Evolutionary conservation across 2,888 invertebrate genomes (phyloP).

Genomic region (Nemurella pictetii): DNA sequence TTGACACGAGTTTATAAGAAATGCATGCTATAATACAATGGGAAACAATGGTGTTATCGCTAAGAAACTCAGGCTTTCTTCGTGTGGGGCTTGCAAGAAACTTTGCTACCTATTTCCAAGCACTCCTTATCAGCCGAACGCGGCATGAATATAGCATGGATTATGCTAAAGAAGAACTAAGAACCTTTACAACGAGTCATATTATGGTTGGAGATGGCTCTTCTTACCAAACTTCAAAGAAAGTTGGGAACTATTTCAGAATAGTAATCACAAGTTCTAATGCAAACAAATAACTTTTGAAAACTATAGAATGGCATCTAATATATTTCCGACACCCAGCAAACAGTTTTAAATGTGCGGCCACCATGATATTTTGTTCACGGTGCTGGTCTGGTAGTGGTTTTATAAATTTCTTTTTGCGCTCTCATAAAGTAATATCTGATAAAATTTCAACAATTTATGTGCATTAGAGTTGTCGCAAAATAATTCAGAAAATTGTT

Average conservation of each 20-base stretch:
- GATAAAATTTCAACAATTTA: background rate
- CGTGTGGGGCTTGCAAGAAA: background rate
- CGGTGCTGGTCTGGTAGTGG: too few relatives aligned
- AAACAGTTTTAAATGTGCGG: background rate
- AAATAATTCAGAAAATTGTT: background rate
- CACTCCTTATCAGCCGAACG: background rate
- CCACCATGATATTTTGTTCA: too few relatives aligned
- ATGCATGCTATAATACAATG: too few relatives aligned
- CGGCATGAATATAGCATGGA: background rate
- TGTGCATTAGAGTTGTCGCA: background rate
- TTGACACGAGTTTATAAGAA: too few relatives aligned
- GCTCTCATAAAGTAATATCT: background rate
- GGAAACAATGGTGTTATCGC: background rate
- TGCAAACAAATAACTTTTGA: background rate
- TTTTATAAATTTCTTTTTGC: too few relatives aligned
- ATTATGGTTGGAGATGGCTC: background rate
- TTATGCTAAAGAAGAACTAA: too few relatives aligned
- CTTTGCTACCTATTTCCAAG: background rate
- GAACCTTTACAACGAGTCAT: too few relatives aligned
- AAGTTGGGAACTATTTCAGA: background rate
- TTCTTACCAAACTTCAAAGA: background rate
- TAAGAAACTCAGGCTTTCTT: background rate
- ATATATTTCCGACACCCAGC: background rate
- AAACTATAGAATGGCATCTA: background rate
- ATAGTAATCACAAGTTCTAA: background rate